Evolutionary conservation across 2,797 vertebrate genomes (phyloP), one percentile per base, ranked within the genome.

Genomic region (Cottoperca gobio): DNA sequence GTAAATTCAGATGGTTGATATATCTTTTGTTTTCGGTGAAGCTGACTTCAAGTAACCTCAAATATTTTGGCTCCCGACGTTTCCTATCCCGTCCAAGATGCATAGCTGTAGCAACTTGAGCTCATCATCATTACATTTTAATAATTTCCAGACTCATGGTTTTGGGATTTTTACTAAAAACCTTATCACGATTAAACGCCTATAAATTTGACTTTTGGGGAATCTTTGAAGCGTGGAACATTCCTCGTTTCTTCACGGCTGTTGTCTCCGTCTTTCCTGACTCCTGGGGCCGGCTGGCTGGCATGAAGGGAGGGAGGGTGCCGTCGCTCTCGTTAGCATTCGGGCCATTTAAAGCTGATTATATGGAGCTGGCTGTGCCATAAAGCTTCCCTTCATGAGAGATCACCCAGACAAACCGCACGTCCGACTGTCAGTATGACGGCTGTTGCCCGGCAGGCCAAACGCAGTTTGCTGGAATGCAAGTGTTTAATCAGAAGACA

Each of bases 401-500:
- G 69, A 86, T 88, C 86, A 65, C 72, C 82, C 82, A 49, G 76
- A 89, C 88, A 82, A 87, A 91, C 78, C 35, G 28, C 86, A 88
- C 57, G 85, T 92, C 93, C 59, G n/a, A 88, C 91, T 78, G 86
- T 93, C 91, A 93, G 86, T 80, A 90, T 92, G 91, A 91, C 37
- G 79, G 88, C 86, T 77, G 94, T 94, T 93, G 88, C 93, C 81
- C 31, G 82, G 93, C 81, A 83, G 66, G 82, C 91, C 62, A 16
- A 80, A 74, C 73, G 31, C 82, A 78, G 82, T 76, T 69, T 63
- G 75, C 79, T 81, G 93, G 94, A 94, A 95, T 94, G 92, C 2
- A 76, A 81, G 87, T 88, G 86, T 94, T 92, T 90, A 90, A 93
- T 92, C 87, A 85, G 79, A 87, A 87, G 84, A 94, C 90, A n/a